phyloP scores from a whole-genome alignment of 1,140 invertebrate genomes.

The Drosophila kikkawai region DNA sequence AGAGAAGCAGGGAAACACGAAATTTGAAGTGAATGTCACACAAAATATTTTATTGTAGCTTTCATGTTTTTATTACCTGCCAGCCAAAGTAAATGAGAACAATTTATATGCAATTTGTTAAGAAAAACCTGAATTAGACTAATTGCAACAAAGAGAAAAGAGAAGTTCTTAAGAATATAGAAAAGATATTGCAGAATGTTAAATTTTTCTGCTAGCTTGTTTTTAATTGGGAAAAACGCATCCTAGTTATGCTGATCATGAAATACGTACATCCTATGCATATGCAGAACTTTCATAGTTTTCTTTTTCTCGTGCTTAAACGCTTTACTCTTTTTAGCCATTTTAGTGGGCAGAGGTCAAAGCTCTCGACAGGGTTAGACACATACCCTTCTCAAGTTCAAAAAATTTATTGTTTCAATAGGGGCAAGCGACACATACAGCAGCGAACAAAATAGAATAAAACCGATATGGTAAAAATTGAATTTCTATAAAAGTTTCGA shows the following conservation, averaged over 20 bases:
- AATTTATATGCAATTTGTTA: conserved; percentile 78
- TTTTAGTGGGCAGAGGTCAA: conserved; percentile 46
- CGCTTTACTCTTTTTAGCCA: conserved; percentile 27
- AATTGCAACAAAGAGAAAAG: conserved; percentile 7
- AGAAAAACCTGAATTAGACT: conserved; percentile 6
- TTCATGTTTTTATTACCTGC: conserved; percentile 25
- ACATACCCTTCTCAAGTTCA: conserved; percentile 55
- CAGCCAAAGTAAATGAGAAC: conserved; percentile 60
- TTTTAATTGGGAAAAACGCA: background rate
- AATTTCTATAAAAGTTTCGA: conserved; percentile 80
- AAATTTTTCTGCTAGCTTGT: background rate
- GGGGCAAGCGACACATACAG: conserved; percentile 64
- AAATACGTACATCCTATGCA: background rate
- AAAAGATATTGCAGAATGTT: no score
- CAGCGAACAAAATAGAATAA: conserved; percentile 29
- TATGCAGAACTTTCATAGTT: background rate
- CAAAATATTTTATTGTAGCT: conserved; percentile 70
- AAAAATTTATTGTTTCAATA: conserved; percentile 75
- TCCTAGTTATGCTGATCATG: background rate
- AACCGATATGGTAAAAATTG: conserved; percentile 69
- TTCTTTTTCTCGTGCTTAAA: conserved; percentile 8
- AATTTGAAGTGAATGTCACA: conserved; percentile 66
- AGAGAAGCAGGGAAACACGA: conserved; percentile 28
- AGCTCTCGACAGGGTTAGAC: conserved; percentile 52
- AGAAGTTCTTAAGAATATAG: background rate